A percentile compares a stretch with the other conserved stretches of the same genome.
Conservation (phyloP, 2,888 invertebrate species). For the Harpagoxenus sublaevis region DNA sequence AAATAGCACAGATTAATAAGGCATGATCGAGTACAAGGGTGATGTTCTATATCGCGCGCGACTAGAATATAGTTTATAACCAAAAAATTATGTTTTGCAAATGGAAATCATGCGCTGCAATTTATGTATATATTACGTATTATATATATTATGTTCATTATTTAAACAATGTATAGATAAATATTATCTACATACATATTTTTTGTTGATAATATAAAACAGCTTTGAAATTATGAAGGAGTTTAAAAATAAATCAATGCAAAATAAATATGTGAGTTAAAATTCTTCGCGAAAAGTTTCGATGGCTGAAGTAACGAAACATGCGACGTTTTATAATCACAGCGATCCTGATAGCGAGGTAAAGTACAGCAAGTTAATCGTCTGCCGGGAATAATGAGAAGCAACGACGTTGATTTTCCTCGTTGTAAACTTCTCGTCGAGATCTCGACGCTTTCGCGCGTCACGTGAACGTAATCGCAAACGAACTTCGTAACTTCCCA, state of each 20-base stretch:
- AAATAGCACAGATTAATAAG: slow-evolving; percentile 1
- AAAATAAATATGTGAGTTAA: neutral
- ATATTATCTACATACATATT: neutral
- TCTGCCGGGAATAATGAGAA: slow-evolving; percentile 28
- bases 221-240: neutral
- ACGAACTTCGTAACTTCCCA: slow-evolving; percentile 40
- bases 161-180: neutral
- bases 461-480: slow-evolving; percentile 43
- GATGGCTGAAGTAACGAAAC: neutral
- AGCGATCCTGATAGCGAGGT: slow-evolving; percentile 6
- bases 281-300: neutral
- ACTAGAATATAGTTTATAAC: neutral
- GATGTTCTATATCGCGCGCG: neutral
- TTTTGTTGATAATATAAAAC: neutral
- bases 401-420: slow-evolving; percentile 32
- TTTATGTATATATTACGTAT: neutral
- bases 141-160: neutral
- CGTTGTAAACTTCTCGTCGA: slow-evolving; percentile 25
- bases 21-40: neutral
- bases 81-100: neutral
- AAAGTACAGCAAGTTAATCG: slow-evolving; percentile 34
- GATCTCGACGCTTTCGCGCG: slow-evolving; percentile 5
- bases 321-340: slow-evolving; percentile 23
- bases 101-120: neutral
- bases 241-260: neutral